Conservation (phyloP, 2,797 vertebrate species). For the Enteromius mattozi region DNA sequence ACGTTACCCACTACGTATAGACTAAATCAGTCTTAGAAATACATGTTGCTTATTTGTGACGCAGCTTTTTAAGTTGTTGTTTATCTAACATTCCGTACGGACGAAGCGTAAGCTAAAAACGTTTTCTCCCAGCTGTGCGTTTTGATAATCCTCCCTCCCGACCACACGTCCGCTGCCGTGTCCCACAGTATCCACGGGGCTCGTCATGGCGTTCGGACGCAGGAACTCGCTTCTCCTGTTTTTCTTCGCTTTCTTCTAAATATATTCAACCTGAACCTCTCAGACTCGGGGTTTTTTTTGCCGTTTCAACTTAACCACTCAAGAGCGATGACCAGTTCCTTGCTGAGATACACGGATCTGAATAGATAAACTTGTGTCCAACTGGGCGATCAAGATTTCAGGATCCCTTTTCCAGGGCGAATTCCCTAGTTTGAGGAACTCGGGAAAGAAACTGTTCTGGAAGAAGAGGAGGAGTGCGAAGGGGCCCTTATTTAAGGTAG, state of each 20-base stretch:
- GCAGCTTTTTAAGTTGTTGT: too few relatives aligned
- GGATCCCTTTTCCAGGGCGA: constrained; percentile 57
- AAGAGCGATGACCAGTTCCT: neutral
- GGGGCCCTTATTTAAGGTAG: constrained; percentile 69
- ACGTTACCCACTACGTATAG: neutral
- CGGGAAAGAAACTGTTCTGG: constrained; percentile 61
- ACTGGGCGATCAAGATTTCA: constrained; percentile 39
- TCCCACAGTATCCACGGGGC: constrained; percentile 66
- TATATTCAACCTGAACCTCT: constrained; percentile 29
- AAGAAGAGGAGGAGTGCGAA: constrained; percentile 53
- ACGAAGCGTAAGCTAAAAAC: neutral
- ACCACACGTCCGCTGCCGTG: constrained; percentile 54
- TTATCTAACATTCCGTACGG: neutral
- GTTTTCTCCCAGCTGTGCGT: neutral
- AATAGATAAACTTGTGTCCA: constrained; percentile 21
- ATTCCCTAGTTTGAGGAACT: constrained; percentile 64
- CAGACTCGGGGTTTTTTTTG: neutral
- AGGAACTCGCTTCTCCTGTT: constrained; percentile 62
- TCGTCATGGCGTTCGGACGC: constrained; percentile 74
- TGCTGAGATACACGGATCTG: neutral
- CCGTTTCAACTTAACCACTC: neutral
- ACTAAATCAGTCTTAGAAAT: neutral
- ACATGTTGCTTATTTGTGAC: neutral
- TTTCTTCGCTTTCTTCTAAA: constrained; percentile 53
- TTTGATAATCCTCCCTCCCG: constrained; percentile 62